These are phyloP conservation scores for Ommatoiulus sabulosus DNA, from an alignment of 2,888 invertebrate genomes.

Conservation along the genomic window DNA sequence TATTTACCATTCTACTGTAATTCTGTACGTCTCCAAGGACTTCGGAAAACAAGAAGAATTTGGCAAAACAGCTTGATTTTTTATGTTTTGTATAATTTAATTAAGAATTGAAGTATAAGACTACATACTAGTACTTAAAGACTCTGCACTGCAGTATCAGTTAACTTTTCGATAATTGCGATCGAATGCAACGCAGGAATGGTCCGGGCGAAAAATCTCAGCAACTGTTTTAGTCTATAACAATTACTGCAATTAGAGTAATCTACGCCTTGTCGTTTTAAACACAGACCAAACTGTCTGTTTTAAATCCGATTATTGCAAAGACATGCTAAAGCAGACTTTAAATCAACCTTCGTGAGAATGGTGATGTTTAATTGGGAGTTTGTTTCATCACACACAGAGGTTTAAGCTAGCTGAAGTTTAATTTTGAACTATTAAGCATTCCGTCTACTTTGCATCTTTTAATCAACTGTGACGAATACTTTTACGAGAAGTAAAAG, in stretches of 20 bases:
- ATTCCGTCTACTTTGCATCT: neutral
- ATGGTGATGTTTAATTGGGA: neutral
- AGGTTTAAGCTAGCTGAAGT: neutral
- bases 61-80: no score
- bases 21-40: no score
- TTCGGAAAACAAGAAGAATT: no score
- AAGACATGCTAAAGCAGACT: neutral
- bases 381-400: neutral
- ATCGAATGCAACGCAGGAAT: no score
- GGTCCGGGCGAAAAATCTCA: no score
- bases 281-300: neutral
- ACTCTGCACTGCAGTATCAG: no score
- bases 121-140: no score
- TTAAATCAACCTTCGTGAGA: neutral
- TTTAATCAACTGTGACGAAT: neutral
- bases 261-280: neutral
- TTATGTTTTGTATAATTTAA: no score
- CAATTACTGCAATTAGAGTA: neutral
- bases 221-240: neutral
- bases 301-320: neutral
- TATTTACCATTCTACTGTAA: no score
- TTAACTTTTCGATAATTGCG: no score
- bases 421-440: neutral
- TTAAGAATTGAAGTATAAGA: no score
- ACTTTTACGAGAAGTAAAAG: neutral